Percentiles rank a stretch among this genome's conserved stretches.
These are phyloP conservation scores for Antheraea yamamai DNA, from an alignment of 2,888 invertebrate species.

Conservation along the genomic window DNA sequence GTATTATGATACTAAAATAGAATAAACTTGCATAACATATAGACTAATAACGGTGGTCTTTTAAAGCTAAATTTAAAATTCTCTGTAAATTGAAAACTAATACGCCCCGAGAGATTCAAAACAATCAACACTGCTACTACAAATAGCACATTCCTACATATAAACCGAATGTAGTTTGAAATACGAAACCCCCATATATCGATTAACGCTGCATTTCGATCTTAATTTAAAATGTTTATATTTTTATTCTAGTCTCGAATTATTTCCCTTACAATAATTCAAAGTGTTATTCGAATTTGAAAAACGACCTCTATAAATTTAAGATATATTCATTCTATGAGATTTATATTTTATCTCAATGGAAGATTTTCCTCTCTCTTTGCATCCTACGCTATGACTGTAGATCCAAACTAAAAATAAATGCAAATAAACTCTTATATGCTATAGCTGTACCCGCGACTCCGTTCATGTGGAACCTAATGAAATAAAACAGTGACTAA, in stretches of 20 bases:
- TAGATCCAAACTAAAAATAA: not conserved
- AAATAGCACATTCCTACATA: not conserved
- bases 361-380: not conserved
- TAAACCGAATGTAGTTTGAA: not conserved
- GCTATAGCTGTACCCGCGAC: not conserved
- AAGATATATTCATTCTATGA: not conserved
- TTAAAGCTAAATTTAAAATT: not conserved
- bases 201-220: not conserved
- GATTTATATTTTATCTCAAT: not conserved
- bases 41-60: not conserved
- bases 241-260: not conserved
- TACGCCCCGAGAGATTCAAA: not conserved
- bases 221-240: not conserved
- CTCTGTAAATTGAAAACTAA: not conserved
- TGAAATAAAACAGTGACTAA: too few relatives aligned
- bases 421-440: not conserved
- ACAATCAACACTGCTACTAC: not conserved
- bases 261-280: not conserved
- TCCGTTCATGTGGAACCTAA: too few relatives aligned
- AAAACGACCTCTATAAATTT: not conserved
- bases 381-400: not conserved
- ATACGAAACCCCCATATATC: not conserved
- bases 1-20: not conserved
- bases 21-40: not conserved
- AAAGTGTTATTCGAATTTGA: conserved; percentile 1